A percentile compares a stretch with the other conserved stretches of the same genome.
Evolutionary conservation across 2,113 vertebrate species (phyloP).

Genomic region (Lophius piscatorius): DNA sequence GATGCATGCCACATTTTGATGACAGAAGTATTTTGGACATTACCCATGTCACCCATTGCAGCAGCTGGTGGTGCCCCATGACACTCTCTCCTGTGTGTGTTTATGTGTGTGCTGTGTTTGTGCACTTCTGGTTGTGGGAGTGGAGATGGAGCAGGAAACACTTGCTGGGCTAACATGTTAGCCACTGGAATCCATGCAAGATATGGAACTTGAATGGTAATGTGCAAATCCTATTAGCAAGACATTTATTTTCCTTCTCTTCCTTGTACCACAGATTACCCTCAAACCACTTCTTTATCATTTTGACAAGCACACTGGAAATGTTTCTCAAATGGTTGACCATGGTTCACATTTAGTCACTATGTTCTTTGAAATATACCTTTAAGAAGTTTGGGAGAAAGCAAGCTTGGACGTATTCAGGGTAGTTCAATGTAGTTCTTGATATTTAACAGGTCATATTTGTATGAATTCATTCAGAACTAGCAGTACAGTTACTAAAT

Average conservation of each 20-base stretch:
- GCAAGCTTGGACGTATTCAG: no score
- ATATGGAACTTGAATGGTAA: slow-evolving; percentile 39
- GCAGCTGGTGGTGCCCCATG: slow-evolving; percentile 70
- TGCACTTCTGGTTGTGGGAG: no score
- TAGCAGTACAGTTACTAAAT: no score
- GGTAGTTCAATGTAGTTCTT: no score
- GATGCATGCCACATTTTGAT: slow-evolving; percentile 34
- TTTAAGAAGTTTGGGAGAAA: no score
- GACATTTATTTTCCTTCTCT: slow-evolving; percentile 10
- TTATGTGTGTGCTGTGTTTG: no score
- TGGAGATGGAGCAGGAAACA: no score
- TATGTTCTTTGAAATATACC: no score
- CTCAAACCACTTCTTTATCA: slow-evolving; percentile 7
- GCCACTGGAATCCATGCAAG: slow-evolving; percentile 47
- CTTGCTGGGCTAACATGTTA: no score
- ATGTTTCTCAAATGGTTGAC: slow-evolving; percentile 14
- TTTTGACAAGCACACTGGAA: slow-evolving; percentile 24
- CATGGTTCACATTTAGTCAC: no score
- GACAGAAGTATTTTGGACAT: slow-evolving; percentile 54
- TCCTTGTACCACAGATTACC: not conserved
- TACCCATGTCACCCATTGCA: slow-evolving; percentile 44
- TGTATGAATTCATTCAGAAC: no score
- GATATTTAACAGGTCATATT: no score
- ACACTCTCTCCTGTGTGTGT: slow-evolving; percentile 65
- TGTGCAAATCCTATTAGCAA: slow-evolving; percentile 16